These are phyloP conservation scores for Patella caerulea DNA, from an alignment of 2,888 invertebrate genomes.

Conservation along the genomic window DNA sequence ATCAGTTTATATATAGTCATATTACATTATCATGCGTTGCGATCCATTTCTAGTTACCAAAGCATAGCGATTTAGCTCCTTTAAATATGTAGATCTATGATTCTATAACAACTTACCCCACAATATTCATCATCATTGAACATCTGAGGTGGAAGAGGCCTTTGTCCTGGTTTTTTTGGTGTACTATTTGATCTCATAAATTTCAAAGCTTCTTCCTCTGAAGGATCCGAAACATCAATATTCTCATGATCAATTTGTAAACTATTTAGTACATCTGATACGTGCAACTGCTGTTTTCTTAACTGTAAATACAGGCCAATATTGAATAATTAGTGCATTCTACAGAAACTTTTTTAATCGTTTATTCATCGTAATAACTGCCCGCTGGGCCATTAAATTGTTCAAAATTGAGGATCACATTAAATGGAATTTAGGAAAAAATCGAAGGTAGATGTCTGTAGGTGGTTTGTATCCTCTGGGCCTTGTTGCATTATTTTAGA, in stretches of 20 bases:
- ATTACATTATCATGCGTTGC: no score
- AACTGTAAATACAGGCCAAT: conserved; percentile 77
- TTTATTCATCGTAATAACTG: no score
- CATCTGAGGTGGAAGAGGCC: conserved; percentile 85
- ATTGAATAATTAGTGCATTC: conserved; percentile 12
- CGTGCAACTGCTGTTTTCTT: conserved; percentile 94
- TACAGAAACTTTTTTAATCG: no score
- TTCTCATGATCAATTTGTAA: conserved; percentile 89
- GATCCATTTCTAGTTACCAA: no score
- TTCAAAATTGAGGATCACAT: no score
- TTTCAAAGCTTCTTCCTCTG: conserved; percentile 87
- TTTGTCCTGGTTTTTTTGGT: conserved; percentile 48
- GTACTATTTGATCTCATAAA: conserved; percentile 88
- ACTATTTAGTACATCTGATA: conserved; percentile 92
- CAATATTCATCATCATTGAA: conserved; percentile 94
- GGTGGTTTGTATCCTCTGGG: no score
- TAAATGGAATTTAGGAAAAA: no score
- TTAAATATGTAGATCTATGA: neutral
- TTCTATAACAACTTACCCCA: conserved; percentile 80
- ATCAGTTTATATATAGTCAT: no score
- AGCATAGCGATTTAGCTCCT: no score
- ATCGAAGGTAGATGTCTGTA: no score
- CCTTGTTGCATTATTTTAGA: no score
- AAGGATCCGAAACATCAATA: conserved; percentile 96
- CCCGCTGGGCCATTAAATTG: no score